Evolutionary conservation across 1,140 invertebrate species (phyloP), one percentile per base, ranked within the genome.

Genomic region (Augochlora pura): DNA sequence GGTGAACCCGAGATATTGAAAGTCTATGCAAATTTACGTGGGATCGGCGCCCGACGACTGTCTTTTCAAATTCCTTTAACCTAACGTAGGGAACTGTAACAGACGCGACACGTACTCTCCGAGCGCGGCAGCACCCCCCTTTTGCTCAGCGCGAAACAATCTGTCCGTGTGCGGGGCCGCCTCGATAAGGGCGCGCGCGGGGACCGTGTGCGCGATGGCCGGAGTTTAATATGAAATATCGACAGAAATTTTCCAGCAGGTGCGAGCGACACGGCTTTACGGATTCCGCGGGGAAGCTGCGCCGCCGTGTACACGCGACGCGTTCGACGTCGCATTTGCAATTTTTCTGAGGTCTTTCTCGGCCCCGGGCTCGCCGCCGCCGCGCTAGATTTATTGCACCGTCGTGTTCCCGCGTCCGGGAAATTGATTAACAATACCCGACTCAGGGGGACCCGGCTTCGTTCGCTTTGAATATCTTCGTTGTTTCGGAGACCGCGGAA

Each of bases 1-100:
- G 74, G 68, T 32, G n/a, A n/a, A 6, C 21, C 60, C 66, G 54
- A 79, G 60, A 83, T 83, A 80, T 88, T 87, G 87, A 87, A 85
- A 85, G 83, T 82, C 69, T 84, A 90, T 88, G 88, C 83, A 88
- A 88, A 88, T 89, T 87, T 84, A 86, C 87, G 76, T 81, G 86
- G 82, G 84, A 87, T 82, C 85, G 88, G 87, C 86, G 85, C 63
- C 65, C 46, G 52, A 32, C n/a, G 5, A 23, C 32, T 67, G 39
- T 46, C 63, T 32, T 68, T 82, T 77, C 23, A 77, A 86, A 86
- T 86, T 86, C 84, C 77, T 81, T 71, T 46, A 49, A 57, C 27
- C 59, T 23, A 25, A 27, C 38, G 18, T 23, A 12, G 23, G 38
- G 7, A 68, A 25, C 16, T 21, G 57, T 76, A 70, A 38, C 60